Base-by-base conservation (phyloP, 1,140 invertebrate species). In the Ooceraea biroi region DNA sequence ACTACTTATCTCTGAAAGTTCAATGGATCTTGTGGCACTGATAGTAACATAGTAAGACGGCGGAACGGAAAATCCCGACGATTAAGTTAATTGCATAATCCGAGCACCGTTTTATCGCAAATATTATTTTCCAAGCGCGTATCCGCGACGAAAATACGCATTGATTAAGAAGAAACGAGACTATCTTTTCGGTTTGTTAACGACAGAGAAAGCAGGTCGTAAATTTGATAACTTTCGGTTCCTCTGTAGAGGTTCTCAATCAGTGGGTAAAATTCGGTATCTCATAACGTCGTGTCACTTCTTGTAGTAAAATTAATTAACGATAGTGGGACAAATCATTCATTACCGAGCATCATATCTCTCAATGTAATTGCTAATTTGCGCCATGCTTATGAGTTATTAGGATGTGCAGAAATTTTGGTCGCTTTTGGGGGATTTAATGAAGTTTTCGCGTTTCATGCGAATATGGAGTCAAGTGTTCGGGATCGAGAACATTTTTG, bases 401-500 rank as follows among this genome's bases (percentile, higher is more conserved):
- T n/a, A 7, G 7, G 36, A 36, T 36, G 2, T 7, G 36, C 36
- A 7, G 36, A 36, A 7, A 36, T 36, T 36, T 36, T 36, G 36
- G 7, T 7, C 36, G 36, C 36, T 36, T 36, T 36, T 7, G 36
- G 36, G 36, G 36, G 2, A 36, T 36, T 36, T 36, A 7, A 36
- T 36, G 7, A 36, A 36, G 2, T 36, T 36, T 7, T 36, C 36
- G 36, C 36, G 36, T 36, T 36, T 7, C 12, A 63, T 25, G 69
- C 19, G 55, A 57, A 46, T 69, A 22, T n/a, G 3, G 7, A 46
- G 8, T 22, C n/a, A 1, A 7, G 5, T 30, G 17, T 3, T n/a
- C 12, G 61, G n/a, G 11, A 77, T 77, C 48, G 50, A 41, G 41
- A 76, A 25, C 48, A 11, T 69, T 80, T 77, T 80, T 65, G 65